Evolutionary conservation across 2,113 vertebrate species (phyloP).

Genomic region (Rhea pennata): DNA sequence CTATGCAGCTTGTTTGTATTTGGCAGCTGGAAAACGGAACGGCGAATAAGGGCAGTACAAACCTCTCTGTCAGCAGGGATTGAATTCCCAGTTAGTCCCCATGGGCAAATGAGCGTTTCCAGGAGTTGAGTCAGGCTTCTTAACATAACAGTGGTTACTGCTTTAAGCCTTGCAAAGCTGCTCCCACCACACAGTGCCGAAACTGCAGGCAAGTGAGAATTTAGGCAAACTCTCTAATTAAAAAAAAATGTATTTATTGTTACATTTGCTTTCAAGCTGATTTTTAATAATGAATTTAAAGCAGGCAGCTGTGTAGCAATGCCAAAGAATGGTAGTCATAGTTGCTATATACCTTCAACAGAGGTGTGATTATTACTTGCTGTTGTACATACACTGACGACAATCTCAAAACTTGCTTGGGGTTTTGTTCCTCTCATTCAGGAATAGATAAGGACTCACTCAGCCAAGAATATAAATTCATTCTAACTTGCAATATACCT

Average conservation of each 20-base stretch:
- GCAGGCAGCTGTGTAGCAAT: no score
- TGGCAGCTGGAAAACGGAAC: background rate
- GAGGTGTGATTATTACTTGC: no score
- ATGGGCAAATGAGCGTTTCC: background rate
- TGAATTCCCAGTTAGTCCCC: background rate
- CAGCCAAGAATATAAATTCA: no score
- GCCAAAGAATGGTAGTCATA: no score
- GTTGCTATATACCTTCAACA: no score
- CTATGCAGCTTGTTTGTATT: background rate
- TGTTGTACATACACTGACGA: no score
- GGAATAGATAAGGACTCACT: no score
- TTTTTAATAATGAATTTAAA: background rate
- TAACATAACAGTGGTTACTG: no score
- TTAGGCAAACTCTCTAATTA: background rate
- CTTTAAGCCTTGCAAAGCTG: background rate
- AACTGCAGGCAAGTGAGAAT: background rate
- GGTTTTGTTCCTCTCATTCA: no score
- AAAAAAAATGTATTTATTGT: background rate
- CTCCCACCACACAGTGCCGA: background rate
- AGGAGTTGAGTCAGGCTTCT: background rate
- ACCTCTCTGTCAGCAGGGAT: background rate
- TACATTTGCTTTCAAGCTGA: background rate
- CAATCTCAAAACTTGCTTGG: no score
- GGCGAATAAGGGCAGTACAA: no score
- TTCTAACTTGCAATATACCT: no score